Evolutionary conservation across 2,888 invertebrate species (phyloP).

Genomic region (Sialis fuliginosa): DNA sequence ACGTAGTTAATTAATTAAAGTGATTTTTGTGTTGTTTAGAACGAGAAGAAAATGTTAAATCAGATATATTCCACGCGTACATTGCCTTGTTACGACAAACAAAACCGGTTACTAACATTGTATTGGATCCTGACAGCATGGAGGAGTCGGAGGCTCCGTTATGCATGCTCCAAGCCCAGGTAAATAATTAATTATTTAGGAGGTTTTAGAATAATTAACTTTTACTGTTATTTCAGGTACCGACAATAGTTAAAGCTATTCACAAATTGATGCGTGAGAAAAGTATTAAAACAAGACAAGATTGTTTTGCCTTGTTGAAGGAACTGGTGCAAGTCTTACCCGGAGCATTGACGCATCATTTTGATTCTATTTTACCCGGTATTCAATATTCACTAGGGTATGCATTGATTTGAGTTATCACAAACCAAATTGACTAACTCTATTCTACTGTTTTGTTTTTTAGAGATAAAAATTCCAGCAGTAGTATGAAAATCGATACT

Average conservation of each 20-base stretch:
- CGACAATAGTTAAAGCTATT: conserved; percentile 70
- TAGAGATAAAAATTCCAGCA: conserved; percentile 82
- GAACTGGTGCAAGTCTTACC: conserved; percentile 81
- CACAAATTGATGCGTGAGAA: conserved; percentile 73
- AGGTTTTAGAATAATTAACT: too few relatives aligned
- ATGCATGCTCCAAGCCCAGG: conserved; percentile 34
- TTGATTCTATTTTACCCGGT: conserved; percentile 72
- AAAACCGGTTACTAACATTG: conserved; percentile 41
- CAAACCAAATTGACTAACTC: background rate
- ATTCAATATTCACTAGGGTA: conserved; percentile 69
- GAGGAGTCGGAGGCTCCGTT: conserved; percentile 58
- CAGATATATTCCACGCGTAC: conserved; percentile 94
- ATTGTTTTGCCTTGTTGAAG: conserved; percentile 78
- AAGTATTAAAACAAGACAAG: conserved; percentile 76
- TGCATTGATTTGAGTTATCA: conserved; percentile 7
- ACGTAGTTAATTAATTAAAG: background rate
- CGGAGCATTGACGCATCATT: conserved; percentile 70
- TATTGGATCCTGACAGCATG: conserved; percentile 50
- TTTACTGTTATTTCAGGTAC: conserved; percentile 40
- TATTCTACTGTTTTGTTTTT: conserved; percentile 7
- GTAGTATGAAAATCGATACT: conserved; percentile 97
- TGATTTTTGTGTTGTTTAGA: conserved; percentile 34
- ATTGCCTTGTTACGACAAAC: conserved; percentile 85
- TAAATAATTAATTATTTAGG: too few relatives aligned
- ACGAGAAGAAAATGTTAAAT: conserved; percentile 97